These are phyloP conservation scores for Stegodyphus dumicola DNA, from an alignment of 1,140 invertebrate species.

Conservation along the genomic window DNA sequence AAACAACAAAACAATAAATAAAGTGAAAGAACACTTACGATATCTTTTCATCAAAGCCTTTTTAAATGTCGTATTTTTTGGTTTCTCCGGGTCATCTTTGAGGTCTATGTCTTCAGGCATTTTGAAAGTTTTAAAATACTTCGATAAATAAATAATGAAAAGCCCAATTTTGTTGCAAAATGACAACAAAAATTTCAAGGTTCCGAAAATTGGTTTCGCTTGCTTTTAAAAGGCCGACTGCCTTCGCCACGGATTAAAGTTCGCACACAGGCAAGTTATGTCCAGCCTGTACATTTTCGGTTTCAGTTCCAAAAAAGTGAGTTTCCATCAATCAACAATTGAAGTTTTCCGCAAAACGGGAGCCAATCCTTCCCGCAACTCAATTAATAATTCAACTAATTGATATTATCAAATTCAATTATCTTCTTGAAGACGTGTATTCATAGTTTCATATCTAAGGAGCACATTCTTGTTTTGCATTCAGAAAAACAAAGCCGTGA, in stretches of 20 bases:
- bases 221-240: background rate
- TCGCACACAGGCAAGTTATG: background rate
- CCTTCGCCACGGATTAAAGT: background rate
- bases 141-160: background rate
- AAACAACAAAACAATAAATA: background rate
- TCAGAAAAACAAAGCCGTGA: too few species aligned
- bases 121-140: background rate
- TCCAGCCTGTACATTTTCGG: background rate
- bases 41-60: slow-evolving; percentile 90
- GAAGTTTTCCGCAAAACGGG: too few species aligned
- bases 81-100: slow-evolving; percentile 35
- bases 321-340: background rate
- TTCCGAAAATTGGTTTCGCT: background rate
- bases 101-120: slow-evolving; percentile 50
- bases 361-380: too few species aligned
- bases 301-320: background rate
- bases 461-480: too few species aligned
- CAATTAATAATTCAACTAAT: too few species aligned
- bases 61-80: slow-evolving; percentile 75
- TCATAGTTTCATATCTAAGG: too few species aligned
- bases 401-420: too few species aligned
- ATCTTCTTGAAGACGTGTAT: too few species aligned
- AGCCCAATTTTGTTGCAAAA: background rate
- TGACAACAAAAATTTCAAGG: background rate
- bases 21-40: slow-evolving; percentile 76